Percentiles rank a stretch among this genome's conserved stretches.
These are phyloP conservation scores for Drosophila siamana DNA, from an alignment of 2,888 invertebrate species.

Conservation along the genomic window DNA sequence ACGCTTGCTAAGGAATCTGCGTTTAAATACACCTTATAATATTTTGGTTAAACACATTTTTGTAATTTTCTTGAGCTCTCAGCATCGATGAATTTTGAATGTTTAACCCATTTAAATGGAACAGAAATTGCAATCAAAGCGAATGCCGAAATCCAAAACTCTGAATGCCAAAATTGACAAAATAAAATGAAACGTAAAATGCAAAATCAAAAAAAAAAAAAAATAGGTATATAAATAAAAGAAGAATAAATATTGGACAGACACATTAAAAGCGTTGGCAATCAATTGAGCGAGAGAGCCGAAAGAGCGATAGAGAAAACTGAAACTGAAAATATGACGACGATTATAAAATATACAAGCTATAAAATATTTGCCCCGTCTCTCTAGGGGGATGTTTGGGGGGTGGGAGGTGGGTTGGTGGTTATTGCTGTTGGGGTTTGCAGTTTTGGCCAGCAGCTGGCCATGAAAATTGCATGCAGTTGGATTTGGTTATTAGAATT, in stretches of 20 bases:
- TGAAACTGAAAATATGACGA: conserved; percentile 26
- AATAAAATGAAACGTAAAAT: not conserved
- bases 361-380: conserved; percentile 47
- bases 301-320: conserved; percentile 7
- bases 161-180: not conserved
- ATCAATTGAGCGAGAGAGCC: conserved; percentile 36
- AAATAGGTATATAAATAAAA: not conserved
- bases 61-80: not conserved
- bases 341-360: conserved; percentile 37
- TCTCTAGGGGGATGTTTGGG: conserved; percentile 3
- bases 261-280: conserved; percentile 23
- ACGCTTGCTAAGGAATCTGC: too few relatives aligned
- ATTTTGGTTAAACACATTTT: not conserved
- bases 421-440: conserved; percentile 29
- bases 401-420: not conserved
- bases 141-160: conserved; percentile 4
- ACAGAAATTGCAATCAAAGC: conserved; percentile 16
- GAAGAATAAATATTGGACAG: not conserved
- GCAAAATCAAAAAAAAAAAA: not conserved
- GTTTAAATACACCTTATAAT: too few relatives aligned
- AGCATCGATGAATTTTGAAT: not conserved
- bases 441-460: conserved; percentile 54
- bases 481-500: conserved; percentile 78
- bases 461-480: conserved; percentile 70
- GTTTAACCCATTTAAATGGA: conserved; percentile 7